Evolutionary conservation across 2,888 invertebrate genomes (phyloP).

Genomic region (Ceratothoa steindachneri): DNA sequence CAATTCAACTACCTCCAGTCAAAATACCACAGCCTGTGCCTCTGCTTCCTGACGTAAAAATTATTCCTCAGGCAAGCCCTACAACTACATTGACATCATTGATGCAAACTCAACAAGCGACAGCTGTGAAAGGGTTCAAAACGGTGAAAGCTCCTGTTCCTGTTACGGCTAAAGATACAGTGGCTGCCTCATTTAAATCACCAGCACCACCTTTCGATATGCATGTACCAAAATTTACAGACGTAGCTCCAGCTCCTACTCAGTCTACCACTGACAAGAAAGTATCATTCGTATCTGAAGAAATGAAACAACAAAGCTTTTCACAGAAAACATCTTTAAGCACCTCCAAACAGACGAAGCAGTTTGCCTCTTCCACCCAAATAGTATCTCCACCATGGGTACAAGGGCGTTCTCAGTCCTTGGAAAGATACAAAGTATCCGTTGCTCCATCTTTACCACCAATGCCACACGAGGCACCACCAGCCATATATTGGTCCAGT

Average conservation of each 20-base stretch:
- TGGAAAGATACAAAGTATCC: constrained; percentile 37
- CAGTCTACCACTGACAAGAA: not conserved
- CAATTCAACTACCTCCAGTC: not conserved
- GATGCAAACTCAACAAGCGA: too few species aligned
- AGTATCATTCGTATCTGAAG: not conserved
- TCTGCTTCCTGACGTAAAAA: too few species aligned
- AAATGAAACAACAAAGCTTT: not conserved
- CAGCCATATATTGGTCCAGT: constrained; percentile 42
- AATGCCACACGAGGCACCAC: constrained; percentile 37
- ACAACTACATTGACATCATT: not conserved
- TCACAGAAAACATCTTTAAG: not conserved
- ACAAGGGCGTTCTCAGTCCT: constrained; percentile 29
- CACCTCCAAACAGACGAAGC: constrained; percentile 7
- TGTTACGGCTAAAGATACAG: not conserved
- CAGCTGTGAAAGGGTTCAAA: too few species aligned
- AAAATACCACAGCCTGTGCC: not conserved
- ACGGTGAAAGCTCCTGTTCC: not conserved
- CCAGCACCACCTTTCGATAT: not conserved
- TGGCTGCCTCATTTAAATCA: not conserved
- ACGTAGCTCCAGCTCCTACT: not conserved
- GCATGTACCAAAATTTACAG: not conserved
- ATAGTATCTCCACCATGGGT: constrained; percentile 10
- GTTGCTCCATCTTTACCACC: constrained; percentile 25
- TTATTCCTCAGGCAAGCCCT: too few species aligned
- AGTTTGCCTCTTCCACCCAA: constrained; percentile 16